Conservation (phyloP, 2,113 vertebrate genomes). For the Corythoichthys haematopterus region DNA sequence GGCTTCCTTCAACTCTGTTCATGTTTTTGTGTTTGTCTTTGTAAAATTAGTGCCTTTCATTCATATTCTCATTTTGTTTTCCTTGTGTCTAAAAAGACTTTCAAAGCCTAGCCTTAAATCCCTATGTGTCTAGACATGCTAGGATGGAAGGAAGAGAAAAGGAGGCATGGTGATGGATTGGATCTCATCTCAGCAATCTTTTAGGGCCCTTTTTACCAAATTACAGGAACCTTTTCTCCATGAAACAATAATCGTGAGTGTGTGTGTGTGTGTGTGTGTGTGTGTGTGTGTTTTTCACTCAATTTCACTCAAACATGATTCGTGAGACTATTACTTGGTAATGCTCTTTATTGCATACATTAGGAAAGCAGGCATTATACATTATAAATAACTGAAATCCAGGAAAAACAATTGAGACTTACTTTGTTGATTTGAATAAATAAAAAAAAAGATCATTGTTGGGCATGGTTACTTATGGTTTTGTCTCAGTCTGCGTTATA, state of each 20-base stretch:
- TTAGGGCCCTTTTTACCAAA: background rate
- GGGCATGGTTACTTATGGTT: background rate
- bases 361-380: background rate
- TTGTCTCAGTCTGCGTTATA: background rate
- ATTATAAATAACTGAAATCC: too few relatives aligned
- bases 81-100: conserved; percentile 25
- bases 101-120: conserved; percentile 34
- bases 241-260: background rate
- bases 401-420: background rate
- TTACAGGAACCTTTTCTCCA: background rate
- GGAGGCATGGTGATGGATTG: conserved; percentile 37
- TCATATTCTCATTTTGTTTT: background rate
- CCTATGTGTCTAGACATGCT: conserved; percentile 33
- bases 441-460: background rate
- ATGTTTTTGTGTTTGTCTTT: conserved; percentile 3
- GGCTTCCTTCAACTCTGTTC: conserved; percentile 28
- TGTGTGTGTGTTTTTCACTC: too few relatives aligned
- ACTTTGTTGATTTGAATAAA: background rate
- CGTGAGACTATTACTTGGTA: background rate
- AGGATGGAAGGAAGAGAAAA: conserved; percentile 7
- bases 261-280: too few relatives aligned
- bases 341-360: background rate
- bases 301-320: background rate
- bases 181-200: conserved; percentile 4
- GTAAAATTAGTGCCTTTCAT: conserved; percentile 14